phyloP scores from a whole-genome alignment of 2,113 vertebrate species.

The Odocoileus hemionus region DNA sequence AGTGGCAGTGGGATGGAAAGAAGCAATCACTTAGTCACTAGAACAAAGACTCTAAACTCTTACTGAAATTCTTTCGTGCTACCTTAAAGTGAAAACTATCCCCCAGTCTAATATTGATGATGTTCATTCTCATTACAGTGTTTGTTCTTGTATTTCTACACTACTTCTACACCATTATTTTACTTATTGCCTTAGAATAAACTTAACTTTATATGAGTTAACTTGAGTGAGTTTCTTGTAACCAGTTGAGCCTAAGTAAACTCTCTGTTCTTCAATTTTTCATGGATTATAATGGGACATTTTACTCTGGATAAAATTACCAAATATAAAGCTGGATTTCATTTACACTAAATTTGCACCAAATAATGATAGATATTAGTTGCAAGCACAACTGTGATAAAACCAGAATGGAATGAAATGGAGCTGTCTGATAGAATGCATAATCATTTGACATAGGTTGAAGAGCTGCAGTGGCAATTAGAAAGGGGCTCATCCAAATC shows the following conservation, averaged over 20 bases:
- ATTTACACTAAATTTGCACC: not conserved
- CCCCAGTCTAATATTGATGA: not conserved
- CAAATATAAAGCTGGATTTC: not conserved
- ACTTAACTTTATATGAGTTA: not conserved
- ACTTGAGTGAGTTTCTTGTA: not conserved
- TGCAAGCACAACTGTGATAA: not conserved
- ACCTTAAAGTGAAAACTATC: not conserved
- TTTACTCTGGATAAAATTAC: not conserved
- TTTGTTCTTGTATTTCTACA: slow-evolving; percentile 24
- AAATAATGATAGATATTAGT: not conserved
- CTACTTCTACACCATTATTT: not conserved
- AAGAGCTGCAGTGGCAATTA: not conserved
- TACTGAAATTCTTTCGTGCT: not conserved
- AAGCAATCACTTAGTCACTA: not conserved
- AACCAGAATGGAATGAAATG: not conserved
- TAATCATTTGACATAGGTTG: not conserved
- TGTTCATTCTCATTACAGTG: not conserved
- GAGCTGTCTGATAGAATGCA: not conserved
- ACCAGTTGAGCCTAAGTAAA: not conserved
- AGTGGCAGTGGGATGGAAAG: not conserved
- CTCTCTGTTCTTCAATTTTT: not conserved
- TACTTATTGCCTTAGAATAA: not conserved
- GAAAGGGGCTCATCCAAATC: not conserved
- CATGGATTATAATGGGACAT: not conserved
- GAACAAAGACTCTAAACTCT: not conserved